A percentile compares a stretch with the other conserved stretches of the same genome.
phyloP scores from a whole-genome alignment of 2,797 vertebrate species.

The Labroides dimidiatus region DNA sequence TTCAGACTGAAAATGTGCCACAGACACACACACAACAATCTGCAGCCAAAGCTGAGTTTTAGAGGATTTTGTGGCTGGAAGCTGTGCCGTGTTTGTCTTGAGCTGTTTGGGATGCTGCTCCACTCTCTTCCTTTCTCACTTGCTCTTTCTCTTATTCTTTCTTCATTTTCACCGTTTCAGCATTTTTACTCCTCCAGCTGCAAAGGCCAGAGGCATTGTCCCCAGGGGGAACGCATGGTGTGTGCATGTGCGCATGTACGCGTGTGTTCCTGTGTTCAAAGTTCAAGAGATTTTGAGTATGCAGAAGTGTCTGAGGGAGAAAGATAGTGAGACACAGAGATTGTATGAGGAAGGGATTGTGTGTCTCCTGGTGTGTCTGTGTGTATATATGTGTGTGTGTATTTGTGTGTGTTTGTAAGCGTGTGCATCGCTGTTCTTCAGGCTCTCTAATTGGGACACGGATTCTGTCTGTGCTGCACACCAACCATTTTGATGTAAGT shows the following conservation, averaged over 20 bases:
- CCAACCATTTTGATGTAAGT: constrained; percentile 77
- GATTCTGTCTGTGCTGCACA: constrained; percentile 69
- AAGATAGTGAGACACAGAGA: constrained; percentile 59
- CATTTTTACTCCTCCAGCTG: constrained; percentile 51
- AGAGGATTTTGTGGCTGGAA: constrained; percentile 22
- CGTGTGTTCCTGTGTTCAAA: not conserved
- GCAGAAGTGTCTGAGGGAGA: constrained; percentile 64
- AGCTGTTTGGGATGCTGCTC: constrained; percentile 60
- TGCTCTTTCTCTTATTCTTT: constrained; percentile 46
- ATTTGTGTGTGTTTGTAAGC: constrained; percentile 37
- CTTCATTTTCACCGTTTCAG: constrained; percentile 69
- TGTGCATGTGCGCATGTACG: constrained; percentile 17
- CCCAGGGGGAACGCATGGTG: constrained; percentile 22
- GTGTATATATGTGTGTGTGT: constrained; percentile 27
- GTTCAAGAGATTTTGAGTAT: constrained; percentile 62
- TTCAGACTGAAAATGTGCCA: constrained; percentile 19
- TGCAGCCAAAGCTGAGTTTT: constrained; percentile 18
- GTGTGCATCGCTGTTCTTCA: constrained; percentile 42
- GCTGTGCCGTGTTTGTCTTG: constrained; percentile 28
- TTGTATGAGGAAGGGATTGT: constrained; percentile 55
- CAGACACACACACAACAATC: constrained; percentile 3
- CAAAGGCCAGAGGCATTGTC: constrained; percentile 68
- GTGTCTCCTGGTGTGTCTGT: constrained; percentile 25
- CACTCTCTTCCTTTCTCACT: constrained; percentile 36
- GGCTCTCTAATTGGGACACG: constrained; percentile 81